phyloP scores from a whole-genome alignment of 2,888 invertebrate species.

The Acanthosepion esculentum region DNA sequence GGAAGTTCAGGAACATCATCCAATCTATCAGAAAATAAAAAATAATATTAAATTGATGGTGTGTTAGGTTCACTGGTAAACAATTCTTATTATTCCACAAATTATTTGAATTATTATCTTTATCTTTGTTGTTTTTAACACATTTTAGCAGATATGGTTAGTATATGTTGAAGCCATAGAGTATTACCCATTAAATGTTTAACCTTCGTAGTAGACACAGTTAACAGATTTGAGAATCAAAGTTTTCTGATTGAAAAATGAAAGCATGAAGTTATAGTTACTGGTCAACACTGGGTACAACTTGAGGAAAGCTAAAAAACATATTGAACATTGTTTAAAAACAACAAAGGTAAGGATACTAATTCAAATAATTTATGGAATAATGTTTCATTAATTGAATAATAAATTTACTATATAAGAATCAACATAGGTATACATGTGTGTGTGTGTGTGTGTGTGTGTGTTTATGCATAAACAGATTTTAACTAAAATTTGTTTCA shows the following conservation, averaged over 20 bases:
- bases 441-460: too few species aligned
- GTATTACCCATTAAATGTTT: background rate
- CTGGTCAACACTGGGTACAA: background rate
- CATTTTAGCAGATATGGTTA: background rate
- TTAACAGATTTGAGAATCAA: background rate
- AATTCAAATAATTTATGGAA: too few species aligned
- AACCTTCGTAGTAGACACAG: background rate
- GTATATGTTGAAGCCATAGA: background rate
- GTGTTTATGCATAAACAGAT: too few species aligned
- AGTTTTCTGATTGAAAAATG: background rate
- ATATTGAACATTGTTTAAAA: background rate
- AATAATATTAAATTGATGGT: background rate
- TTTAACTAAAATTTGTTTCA: too few species aligned
- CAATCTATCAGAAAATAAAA: background rate
- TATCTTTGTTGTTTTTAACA: background rate
- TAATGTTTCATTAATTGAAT: too few species aligned
- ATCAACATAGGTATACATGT: too few species aligned
- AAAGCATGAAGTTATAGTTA: background rate
- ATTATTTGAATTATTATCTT: background rate
- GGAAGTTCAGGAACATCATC: constrained; percentile 53
- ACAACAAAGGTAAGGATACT: too few species aligned
- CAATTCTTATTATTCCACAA: background rate
- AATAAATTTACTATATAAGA: too few species aligned
- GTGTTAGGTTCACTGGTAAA: background rate
- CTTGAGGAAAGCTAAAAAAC: background rate